Base-by-base conservation (phyloP, 2,888 invertebrate genomes). In the Ophion ventricosus region DNA sequence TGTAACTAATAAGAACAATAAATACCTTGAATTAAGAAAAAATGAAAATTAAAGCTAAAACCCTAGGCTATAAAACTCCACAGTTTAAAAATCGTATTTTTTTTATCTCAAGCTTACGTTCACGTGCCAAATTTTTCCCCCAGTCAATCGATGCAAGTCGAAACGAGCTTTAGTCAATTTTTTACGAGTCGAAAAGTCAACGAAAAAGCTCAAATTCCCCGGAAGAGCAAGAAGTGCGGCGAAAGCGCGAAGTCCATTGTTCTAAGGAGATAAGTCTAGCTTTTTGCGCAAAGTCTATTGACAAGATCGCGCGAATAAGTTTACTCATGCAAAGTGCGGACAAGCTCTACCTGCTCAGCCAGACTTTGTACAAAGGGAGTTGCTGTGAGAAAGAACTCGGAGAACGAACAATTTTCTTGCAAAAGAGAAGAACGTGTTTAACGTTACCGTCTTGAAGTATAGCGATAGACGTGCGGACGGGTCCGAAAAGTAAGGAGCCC, bases 371-470 rank as follows among this genome's bases (percentile, higher is more conserved):
- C 25, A 72, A 75, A 64, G 69, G 69, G 81, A 82, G 78, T 75
- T 61, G 56, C 77, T 80, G 3, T 43, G 14, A 84, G 80, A 80
- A 73, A 84, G 85, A 86, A 85, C 82, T 84, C 61, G 11, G 49
- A 59, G 64, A 25, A 54, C 75, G 83, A 72, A 70, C 66, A 83
- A 83, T 83, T 85, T 85, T 80, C 75, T 66, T 43, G 35, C 61
- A 80, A 40, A 70, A 74, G 20, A 57, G 49, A 70, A 69, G 20
- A 57, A 40, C 57, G 40, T 43, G 43, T 25, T 43, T 17, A 43
- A 43, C 43, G 43, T n/a, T 10, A 43, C 8, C 20, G 40, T 20
- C 17, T 43, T 8, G 23, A 43, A 25, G 43, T 43, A 74, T 43
- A 26, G 49, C 3, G 1, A 43, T 11, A 2, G 26, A n/a, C n/a